Percentiles rank a stretch among this genome's conserved stretches.
Conservation (phyloP, 2,113 vertebrate species). For the Herpetotheres cachinnans region DNA sequence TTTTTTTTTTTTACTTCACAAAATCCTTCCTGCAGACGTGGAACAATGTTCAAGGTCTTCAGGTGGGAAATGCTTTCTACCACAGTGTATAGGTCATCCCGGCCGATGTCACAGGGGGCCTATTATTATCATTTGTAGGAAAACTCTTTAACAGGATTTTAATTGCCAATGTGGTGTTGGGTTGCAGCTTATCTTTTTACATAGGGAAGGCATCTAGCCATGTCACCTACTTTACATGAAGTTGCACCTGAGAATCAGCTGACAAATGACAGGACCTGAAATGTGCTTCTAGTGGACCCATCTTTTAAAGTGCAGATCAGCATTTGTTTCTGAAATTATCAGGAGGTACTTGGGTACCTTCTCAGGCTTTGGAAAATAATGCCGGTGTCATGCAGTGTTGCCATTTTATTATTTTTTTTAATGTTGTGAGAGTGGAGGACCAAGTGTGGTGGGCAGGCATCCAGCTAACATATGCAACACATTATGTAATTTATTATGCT, state of each 20-base stretch:
- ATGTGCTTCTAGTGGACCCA: background rate
- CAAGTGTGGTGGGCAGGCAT: background rate
- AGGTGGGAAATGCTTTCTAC: background rate
- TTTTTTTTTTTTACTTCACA: background rate
- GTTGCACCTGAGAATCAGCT: background rate
- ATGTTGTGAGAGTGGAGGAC: background rate
- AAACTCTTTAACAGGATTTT: background rate
- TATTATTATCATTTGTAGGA: background rate
- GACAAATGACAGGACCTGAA: background rate
- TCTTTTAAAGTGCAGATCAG: background rate
- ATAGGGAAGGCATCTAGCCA: background rate
- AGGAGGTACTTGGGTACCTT: background rate
- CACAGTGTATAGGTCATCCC: background rate
- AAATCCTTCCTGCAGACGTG: background rate
- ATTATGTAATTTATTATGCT: background rate
- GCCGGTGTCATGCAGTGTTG: background rate
- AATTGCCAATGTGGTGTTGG: background rate
- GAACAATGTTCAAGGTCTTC: background rate
- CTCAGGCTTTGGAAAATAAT: background rate
- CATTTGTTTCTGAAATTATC: background rate
- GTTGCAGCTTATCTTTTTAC: background rate
- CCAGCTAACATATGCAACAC: background rate
- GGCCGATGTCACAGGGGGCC: background rate
- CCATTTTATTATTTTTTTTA: background rate
- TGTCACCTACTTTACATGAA: background rate